Evolutionary conservation across 2,797 vertebrate species (phyloP).

Genomic region (Neopelma chrysocephalum): DNA sequence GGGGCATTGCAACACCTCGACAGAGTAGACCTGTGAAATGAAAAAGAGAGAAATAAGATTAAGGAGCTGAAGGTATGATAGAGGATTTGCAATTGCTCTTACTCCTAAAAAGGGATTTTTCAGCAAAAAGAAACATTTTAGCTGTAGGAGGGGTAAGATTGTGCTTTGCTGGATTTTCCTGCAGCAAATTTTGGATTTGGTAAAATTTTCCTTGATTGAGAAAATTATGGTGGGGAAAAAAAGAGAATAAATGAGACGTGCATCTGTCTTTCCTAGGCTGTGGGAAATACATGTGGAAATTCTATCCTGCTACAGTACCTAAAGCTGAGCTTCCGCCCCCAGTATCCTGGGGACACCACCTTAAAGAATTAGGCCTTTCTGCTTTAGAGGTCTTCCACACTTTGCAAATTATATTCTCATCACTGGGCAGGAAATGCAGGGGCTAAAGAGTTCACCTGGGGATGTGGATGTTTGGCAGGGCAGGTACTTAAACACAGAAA

Average conservation of each 20-base stretch:
- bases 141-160: background rate
- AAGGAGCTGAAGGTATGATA: background rate
- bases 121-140: background rate
- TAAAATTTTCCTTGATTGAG: background rate
- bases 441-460: background rate
- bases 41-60: background rate
- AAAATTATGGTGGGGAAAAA: fast-evolving
- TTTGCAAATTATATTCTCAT: background rate
- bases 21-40: slow-evolving; percentile 82
- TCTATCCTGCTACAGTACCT: background rate
- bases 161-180: background rate
- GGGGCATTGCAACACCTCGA: slow-evolving; percentile 96
- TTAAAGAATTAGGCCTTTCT: background rate
- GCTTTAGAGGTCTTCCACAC: background rate
- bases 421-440: background rate
- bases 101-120: background rate
- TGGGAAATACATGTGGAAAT: background rate
- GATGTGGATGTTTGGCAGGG: background rate
- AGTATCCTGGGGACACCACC: background rate
- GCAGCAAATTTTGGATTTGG: background rate
- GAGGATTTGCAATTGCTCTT: background rate
- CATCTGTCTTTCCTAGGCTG: background rate
- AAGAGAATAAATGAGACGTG: background rate
- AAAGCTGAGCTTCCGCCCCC: background rate
- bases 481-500: background rate